Evolutionary conservation across 2,888 invertebrate genomes (phyloP), one percentile per base, ranked within the genome.

Genomic region (Dromius quadrimaculatus): DNA sequence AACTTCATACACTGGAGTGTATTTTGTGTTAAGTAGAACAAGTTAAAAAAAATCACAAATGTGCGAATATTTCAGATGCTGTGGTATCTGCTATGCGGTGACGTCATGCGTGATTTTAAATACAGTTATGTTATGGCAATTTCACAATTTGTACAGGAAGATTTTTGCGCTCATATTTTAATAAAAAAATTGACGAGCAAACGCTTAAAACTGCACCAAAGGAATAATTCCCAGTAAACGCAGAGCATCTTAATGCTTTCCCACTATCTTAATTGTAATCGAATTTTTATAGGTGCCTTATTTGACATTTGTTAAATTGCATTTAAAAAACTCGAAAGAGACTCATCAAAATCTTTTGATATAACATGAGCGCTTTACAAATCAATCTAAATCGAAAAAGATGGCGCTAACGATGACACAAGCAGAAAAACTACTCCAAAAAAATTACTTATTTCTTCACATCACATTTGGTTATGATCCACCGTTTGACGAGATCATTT

Each of bases 1-100:
- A 82, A 82, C 82, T 82, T 80, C 79, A 79, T 79, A 80, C 82
- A 82, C 80, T 78, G 13, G 28, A 54, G 50, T 54, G 50, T 54
- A 54, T 54, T 28, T 28, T 54, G 50, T 54, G 50, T 54, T 63
- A 45, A 62, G 41, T 63, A 63, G 32, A 63, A 63, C 45, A 45
- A 43, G 22, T 22, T 41, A 45, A 43, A 41, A 63, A 28, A 36
- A 66, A 66, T 66, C 66, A 66, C 66, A 66, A 66, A 57, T 54
- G 66, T 66, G 66, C 66, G 38, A 54, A 54, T 23, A 54, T 36
- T 17, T 59, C 59, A 59, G 50, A 54, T 23, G 50, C 43, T 19
- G 28, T 54, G 23, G 23, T 28, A 23, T 43, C 43, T 43, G 43
- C 43, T 54, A 54, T 54, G 28, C 50, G 50, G 50, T 54, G 50